Percentiles rank a stretch among this genome's conserved stretches.
Conservation (phyloP, 2,888 invertebrate genomes). For the Sarcophaga variegata region DNA sequence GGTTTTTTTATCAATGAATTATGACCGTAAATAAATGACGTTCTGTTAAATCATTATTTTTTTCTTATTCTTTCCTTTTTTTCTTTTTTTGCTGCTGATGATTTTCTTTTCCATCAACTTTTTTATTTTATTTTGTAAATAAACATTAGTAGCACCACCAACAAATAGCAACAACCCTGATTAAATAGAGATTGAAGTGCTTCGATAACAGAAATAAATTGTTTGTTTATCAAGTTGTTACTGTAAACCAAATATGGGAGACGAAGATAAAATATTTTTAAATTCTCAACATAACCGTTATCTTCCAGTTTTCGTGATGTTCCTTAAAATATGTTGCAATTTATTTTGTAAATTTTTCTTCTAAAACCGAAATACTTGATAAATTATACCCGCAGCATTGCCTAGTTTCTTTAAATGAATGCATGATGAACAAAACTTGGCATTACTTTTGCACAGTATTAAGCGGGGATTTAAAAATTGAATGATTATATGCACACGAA, state of each 20-base stretch:
- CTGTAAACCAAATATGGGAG: conserved; percentile 15
- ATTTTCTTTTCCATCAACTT: not conserved
- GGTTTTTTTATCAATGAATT: conserved; percentile 68
- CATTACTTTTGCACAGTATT: no score
- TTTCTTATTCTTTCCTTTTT: conserved; percentile 23
- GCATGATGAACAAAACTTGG: no score
- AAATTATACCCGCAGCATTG: no score
- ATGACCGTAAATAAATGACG: conserved; percentile 70
- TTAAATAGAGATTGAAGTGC: conserved; percentile 12
- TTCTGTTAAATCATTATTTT: conserved; percentile 70
- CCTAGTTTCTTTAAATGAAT: no score
- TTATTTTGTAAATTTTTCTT: conserved; percentile 6
- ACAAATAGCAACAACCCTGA: not conserved
- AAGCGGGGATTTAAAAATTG: no score
- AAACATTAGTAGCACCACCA: conserved; percentile 30
- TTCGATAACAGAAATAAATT: conserved; percentile 48
- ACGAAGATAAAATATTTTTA: conserved; percentile 15
- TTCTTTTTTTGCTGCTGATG: not conserved
- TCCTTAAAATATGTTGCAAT: conserved; percentile 49
- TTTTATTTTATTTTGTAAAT: conserved; percentile 11
- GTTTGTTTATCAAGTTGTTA: conserved; percentile 50
- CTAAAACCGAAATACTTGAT: not conserved
- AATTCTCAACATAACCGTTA: conserved; percentile 20
- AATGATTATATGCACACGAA: conserved; percentile 28
- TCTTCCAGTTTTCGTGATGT: not conserved